phyloP scores from a whole-genome alignment of 2,888 invertebrate species.

The Eudasyphora cyanicolor region DNA sequence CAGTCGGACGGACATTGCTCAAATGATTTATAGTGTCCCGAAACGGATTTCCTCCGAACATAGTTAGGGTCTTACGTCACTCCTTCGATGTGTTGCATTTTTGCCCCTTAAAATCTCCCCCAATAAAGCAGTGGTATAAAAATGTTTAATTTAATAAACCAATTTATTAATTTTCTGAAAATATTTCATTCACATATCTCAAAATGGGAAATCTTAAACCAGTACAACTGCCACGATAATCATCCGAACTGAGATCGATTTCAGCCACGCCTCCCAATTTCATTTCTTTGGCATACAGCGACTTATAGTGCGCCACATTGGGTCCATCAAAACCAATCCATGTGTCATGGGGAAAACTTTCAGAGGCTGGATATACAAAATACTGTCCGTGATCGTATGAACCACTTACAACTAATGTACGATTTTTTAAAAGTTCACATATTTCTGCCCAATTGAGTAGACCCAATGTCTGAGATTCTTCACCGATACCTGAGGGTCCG shows the following conservation, averaged over 20 bases:
- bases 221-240: constrained; percentile 90
- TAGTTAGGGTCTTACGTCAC: no score
- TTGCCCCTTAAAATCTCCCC: no score
- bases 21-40: no score
- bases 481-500: constrained; percentile 86
- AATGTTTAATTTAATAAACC: no score
- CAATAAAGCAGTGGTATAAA: no score
- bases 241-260: constrained; percentile 88
- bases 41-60: no score
- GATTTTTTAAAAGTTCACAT: constrained; percentile 80
- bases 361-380: constrained; percentile 86
- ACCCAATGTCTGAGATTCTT: constrained; percentile 86
- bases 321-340: constrained; percentile 93
- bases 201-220: constrained; percentile 90
- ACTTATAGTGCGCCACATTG: constrained; percentile 90
- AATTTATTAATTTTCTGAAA: no score
- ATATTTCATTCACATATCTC: neutral
- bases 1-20: no score
- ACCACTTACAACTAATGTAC: constrained; percentile 84
- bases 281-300: constrained; percentile 86
- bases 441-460: constrained; percentile 89
- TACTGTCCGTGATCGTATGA: constrained; percentile 89
- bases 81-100: no score
- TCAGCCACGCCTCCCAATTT: constrained; percentile 89
- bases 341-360: constrained; percentile 84